Evolutionary conservation across 2,113 vertebrate genomes (phyloP).

Genomic region (Athene cunicularia): DNA sequence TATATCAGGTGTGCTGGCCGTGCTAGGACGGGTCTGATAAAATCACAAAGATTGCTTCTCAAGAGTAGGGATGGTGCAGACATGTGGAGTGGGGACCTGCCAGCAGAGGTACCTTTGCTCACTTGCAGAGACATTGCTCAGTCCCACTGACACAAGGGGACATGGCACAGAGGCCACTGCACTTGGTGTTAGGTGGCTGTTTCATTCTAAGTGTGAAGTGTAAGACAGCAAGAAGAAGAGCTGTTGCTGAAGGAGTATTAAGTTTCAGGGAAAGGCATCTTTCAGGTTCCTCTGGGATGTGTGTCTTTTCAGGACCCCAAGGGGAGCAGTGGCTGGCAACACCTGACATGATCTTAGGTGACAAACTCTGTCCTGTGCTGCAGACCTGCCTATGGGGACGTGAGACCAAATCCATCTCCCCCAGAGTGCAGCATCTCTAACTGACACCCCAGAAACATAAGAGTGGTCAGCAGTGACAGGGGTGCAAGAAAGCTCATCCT

Average conservation of each 20-base stretch:
- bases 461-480: neutral
- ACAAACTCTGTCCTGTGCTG: neutral
- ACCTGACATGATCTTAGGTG: neutral
- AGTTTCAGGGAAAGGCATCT: neutral
- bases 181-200: neutral
- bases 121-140: neutral
- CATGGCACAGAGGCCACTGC: accelerated
- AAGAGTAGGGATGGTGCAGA: neutral
- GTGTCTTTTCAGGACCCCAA: neutral
- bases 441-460: neutral
- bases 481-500: neutral
- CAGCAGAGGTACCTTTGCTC: neutral
- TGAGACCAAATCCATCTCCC: neutral
- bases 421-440: accelerated
- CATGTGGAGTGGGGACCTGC: neutral
- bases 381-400: neutral
- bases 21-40: neutral
- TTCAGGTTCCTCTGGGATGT: neutral
- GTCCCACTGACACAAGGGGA: neutral
- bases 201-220: neutral
- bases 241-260: neutral
- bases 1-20: neutral
- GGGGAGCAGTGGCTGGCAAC: neutral
- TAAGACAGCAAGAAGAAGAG: neutral
- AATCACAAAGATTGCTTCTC: neutral